Evolutionary conservation across 1,140 invertebrate genomes (phyloP).

Genomic region (Probaryconus sp.): DNA sequence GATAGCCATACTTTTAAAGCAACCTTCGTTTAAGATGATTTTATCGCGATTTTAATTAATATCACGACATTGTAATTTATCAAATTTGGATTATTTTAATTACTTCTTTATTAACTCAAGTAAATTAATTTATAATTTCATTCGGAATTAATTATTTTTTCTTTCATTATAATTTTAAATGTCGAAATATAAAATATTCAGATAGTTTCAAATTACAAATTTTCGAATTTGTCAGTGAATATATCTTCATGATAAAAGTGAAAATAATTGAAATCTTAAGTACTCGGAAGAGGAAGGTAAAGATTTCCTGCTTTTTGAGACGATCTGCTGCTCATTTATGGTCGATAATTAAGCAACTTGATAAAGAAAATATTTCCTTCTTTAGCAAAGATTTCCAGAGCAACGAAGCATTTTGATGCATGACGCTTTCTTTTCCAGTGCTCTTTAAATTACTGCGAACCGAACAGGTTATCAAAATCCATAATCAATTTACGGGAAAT

Average conservation of each 20-base stretch:
- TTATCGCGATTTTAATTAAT: too few species aligned
- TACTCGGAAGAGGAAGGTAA: neutral
- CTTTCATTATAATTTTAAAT: too few species aligned
- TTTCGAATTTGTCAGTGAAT: too few species aligned
- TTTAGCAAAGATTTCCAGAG: constrained; percentile 26
- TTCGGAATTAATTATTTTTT: too few species aligned
- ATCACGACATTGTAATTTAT: neutral
- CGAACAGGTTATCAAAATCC: constrained; percentile 5
- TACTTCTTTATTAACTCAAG: neutral
- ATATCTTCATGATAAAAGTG: constrained; percentile 8
- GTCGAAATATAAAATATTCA: too few species aligned
- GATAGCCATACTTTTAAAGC: neutral
- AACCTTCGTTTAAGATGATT: neutral
- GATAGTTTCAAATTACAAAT: too few species aligned
- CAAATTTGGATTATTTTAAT: neutral
- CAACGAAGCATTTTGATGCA: constrained; percentile 37
- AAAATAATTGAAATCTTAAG: constrained; percentile 12
- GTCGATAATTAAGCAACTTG: constrained; percentile 17
- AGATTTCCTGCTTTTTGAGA: constrained; percentile 6
- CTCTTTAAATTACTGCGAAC: neutral
- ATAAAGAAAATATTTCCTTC: constrained; percentile 29
- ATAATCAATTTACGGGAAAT: constrained; percentile 9
- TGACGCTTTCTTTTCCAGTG: constrained; percentile 27
- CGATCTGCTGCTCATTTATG: constrained; percentile 2
- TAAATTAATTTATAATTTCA: too few species aligned